These are phyloP conservation scores for Hypolimnas misippus DNA, from an alignment of 2,888 invertebrate genomes.

Conservation along the genomic window DNA sequence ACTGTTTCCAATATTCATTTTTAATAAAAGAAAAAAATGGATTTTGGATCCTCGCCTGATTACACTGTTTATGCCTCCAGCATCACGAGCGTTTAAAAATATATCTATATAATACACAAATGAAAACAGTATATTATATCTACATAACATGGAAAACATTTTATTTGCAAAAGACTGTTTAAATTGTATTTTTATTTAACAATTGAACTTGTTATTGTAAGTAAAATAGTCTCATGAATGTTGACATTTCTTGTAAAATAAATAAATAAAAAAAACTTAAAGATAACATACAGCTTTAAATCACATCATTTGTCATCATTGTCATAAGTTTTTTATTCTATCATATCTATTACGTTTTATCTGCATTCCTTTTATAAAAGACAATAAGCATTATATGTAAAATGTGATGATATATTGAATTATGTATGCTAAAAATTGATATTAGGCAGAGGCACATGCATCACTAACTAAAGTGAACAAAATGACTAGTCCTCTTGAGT, in stretches of 20 bases:
- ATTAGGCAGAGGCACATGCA: slow-evolving; percentile 30
- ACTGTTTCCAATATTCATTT: no score
- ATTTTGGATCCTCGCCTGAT: no score
- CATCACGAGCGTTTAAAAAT: background rate
- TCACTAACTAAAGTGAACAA: slow-evolving; percentile 31
- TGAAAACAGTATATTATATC: background rate
- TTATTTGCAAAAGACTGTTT: background rate
- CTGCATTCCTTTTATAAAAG: slow-evolving; percentile 31
- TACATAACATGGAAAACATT: background rate
- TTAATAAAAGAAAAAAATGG: no score
- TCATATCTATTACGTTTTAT: background rate
- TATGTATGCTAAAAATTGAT: slow-evolving; percentile 16
- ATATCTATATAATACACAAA: background rate
- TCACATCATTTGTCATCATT: slow-evolving; percentile 1
- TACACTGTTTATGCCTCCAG: background rate
- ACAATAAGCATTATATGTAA: slow-evolving; percentile 48
- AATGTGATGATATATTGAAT: slow-evolving; percentile 28
- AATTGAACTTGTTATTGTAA: background rate
- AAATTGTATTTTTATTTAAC: background rate
- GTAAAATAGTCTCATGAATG: background rate
- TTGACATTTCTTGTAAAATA: background rate
- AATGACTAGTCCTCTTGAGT: slow-evolving; percentile 34
- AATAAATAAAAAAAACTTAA: background rate
- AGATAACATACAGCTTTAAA: background rate
- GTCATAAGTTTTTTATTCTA: background rate